Base-by-base conservation (phyloP, 2,797 vertebrate genomes). In the Pseudocheirus occidentalis region DNA sequence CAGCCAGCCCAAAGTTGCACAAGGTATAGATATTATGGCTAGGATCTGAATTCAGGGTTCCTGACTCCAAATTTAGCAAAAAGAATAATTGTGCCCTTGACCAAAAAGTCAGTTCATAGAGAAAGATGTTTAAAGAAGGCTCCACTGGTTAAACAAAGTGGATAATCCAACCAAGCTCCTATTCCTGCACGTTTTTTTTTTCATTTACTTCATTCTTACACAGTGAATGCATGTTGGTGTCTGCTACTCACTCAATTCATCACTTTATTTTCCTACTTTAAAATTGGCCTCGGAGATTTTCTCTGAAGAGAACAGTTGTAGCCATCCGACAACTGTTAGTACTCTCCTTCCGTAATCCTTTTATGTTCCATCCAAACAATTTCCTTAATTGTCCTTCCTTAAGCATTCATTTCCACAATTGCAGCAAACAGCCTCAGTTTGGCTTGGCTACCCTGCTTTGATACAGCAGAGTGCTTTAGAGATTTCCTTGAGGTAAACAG, bases 161-260 rank as follows among this genome's bases (percentile, higher is more conserved):
- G 4, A 16, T 9, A 58, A 73, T 0, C 27, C 7, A 52, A 4
- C 0, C 29, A 92, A 31, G 46, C 13, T n/a, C 1, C 24, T 56
- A 54, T 9, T 24, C 94, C 18, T 58, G 34, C 87, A 55, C 21
- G 62, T 95, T 24, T 55, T 14, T 91, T 55, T 14, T 91, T 13
- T 55, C 55, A 53, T 13, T 91, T 1, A 5, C 24, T 5, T 29
- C 0, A n/a, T 1, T 66, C 0, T 28, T 50, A 10, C 2, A 1
- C 1, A 40, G 28, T 18, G 27, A 91, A 73, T 14, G 14, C 24
- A 55, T 90, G 16, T 53, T 93, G 73, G 90, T 55, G 18, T 34
- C 29, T 90, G 9, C 54, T 13, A 28, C 28, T 46, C 81, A 21
- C 56, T n/a, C 16, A 10, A 59, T n/a, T 87, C 46, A 6, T 53